Evolutionary conservation across 1,140 invertebrate genomes (phyloP).

Genomic region (Homalodisca vitripennis): DNA sequence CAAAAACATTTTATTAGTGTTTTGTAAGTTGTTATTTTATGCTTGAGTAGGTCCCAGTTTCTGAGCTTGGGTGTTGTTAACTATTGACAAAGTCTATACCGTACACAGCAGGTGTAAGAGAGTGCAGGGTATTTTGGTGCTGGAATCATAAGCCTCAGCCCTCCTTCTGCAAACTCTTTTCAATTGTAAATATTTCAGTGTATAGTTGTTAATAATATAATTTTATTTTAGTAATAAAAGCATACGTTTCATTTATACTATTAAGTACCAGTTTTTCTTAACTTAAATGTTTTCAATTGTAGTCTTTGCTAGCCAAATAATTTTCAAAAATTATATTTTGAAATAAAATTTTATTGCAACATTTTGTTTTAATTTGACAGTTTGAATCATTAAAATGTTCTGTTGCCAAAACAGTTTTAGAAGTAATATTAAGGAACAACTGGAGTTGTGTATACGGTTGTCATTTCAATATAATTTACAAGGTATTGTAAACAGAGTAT

Average conservation of each 20-base stretch:
- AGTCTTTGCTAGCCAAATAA: background rate
- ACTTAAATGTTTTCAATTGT: conserved; percentile 6
- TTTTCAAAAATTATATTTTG: conserved; percentile 11
- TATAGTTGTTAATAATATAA: conserved; percentile 27
- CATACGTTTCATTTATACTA: background rate
- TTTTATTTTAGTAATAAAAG: conserved; percentile 23
- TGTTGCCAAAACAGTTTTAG: background rate
- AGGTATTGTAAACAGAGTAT: background rate
- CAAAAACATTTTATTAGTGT: conserved; percentile 27
- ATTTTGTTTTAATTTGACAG: background rate
- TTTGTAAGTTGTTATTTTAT: conserved; percentile 11
- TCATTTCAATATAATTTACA: background rate
- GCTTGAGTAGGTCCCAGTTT: background rate
- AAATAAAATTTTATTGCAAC: background rate
- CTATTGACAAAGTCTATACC: background rate
- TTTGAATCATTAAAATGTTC: background rate
- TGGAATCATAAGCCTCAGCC: conserved; percentile 8
- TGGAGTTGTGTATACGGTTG: conserved; percentile 23
- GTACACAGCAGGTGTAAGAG: background rate
- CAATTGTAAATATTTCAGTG: background rate
- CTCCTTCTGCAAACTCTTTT: conserved; percentile 12
- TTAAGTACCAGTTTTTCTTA: background rate
- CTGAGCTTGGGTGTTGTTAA: background rate
- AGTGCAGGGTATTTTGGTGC: conserved; percentile 12
- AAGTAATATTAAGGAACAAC: background rate